phyloP scores from a whole-genome alignment of 2,797 vertebrate species.

The Atherinosoma microstoma region DNA sequence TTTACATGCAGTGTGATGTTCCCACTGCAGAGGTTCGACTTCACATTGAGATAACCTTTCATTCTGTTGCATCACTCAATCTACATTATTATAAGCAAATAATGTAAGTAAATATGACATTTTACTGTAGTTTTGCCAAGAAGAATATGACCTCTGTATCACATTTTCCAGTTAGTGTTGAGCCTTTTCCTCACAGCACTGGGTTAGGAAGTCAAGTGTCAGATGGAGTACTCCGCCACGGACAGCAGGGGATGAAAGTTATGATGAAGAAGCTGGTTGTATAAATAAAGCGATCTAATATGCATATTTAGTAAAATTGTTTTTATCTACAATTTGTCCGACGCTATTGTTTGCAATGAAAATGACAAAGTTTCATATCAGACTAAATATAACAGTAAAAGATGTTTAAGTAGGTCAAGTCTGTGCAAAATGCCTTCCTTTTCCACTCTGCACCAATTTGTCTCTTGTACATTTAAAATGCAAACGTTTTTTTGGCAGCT shows the following conservation, averaged over 20 bases:
- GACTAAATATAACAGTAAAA: conserved; percentile 28
- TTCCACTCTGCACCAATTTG: not conserved
- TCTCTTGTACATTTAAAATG: conserved; percentile 7
- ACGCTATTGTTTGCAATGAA: not conserved
- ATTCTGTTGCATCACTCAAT: not conserved
- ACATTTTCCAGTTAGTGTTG: conserved; percentile 5
- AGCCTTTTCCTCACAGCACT: not conserved
- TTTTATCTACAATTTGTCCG: conserved; percentile 6
- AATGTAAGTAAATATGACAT: not conserved
- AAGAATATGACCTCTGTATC: not conserved
- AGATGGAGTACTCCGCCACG: conserved; percentile 12
- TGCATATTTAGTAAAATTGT: conserved; percentile 10
- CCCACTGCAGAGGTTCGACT: not conserved
- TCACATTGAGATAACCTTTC: not conserved
- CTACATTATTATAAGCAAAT: not conserved
- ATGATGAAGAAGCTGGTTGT: conserved; percentile 1
- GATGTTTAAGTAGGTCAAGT: conserved; percentile 32
- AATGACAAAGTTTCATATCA: conserved; percentile 9
- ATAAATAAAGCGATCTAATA: conserved; percentile 21
- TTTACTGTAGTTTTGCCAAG: not conserved
- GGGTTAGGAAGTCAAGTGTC: conserved; percentile 11
- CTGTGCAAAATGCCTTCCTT: conserved; percentile 11
- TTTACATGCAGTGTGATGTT: no score
- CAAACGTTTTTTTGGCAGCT: not conserved
- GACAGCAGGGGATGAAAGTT: not conserved